Conservation (phyloP, 2,888 invertebrate genomes). For the Coenonympha glycerion region DNA sequence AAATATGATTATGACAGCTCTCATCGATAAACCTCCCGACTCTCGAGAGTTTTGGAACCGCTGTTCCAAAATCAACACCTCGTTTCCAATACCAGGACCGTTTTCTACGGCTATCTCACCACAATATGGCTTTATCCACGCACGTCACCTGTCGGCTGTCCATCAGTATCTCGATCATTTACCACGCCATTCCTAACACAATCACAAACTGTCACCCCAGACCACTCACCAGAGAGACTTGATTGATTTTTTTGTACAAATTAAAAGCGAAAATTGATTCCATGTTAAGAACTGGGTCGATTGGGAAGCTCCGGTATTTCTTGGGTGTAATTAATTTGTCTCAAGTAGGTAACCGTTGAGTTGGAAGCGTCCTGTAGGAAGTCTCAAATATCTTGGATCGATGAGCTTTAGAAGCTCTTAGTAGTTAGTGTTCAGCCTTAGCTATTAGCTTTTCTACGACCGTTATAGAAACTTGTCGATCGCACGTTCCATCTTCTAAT, state of each 20-base stretch:
- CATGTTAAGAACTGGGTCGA: slow-evolving; percentile 25
- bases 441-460: no score
- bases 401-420: no score
- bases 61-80: slow-evolving; percentile 35
- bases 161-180: slow-evolving; percentile 38
- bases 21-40: not conserved
- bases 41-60: slow-evolving; percentile 40
- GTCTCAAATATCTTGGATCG: no score
- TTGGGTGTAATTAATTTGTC: not conserved
- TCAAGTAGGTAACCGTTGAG: no score
- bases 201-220: slow-evolving; percentile 61
- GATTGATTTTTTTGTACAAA: slow-evolving; percentile 64
- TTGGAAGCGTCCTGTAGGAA: no score
- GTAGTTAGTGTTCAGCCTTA: no score
- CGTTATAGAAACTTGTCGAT: no score
- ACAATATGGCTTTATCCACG: slow-evolving; percentile 63
- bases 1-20: no score
- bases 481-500: no score
- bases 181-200: slow-evolving; percentile 64
- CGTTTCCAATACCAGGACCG: not conserved
- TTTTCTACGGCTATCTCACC: slow-evolving; percentile 54
- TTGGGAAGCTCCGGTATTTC: slow-evolving; percentile 7
- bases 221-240: no score
- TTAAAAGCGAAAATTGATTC: slow-evolving; percentile 58
- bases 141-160: slow-evolving; percentile 43